These are phyloP conservation scores for Cryptocephalus moraei DNA, from an alignment of 2,888 invertebrate species.

Conservation along the genomic window DNA sequence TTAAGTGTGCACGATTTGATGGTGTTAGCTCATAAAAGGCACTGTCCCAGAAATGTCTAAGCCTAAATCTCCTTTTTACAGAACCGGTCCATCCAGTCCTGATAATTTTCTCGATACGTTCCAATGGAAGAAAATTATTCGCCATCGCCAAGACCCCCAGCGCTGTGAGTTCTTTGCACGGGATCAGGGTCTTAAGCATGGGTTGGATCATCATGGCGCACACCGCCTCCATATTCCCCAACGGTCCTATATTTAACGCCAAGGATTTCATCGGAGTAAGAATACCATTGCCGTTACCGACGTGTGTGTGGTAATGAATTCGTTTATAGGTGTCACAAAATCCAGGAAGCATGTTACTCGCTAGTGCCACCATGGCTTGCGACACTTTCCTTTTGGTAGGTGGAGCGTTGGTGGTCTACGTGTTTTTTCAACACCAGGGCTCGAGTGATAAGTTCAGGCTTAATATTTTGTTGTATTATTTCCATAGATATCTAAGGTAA, in stretches of 20 bases:
- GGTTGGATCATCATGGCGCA: slow-evolving; percentile 40
- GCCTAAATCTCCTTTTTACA: slow-evolving; percentile 1
- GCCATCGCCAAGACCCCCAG: slow-evolving; percentile 5
- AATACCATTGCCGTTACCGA: not conserved
- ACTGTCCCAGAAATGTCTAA: too few relatives aligned
- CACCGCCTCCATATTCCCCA: slow-evolving; percentile 20
- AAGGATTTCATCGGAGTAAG: slow-evolving; percentile 12
- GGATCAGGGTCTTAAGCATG: slow-evolving; percentile 34
- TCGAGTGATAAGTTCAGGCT: not conserved
- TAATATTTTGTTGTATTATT: slow-evolving; percentile 2
- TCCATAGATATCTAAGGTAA: slow-evolving; percentile 7
- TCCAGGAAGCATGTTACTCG: slow-evolving; percentile 1
- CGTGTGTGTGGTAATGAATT: too few relatives aligned
- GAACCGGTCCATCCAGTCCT: slow-evolving; percentile 4
- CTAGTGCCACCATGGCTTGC: slow-evolving; percentile 27
- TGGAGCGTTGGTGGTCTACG: slow-evolving; percentile 46
- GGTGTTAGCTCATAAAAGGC: too few relatives aligned
- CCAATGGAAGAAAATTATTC: slow-evolving; percentile 13
- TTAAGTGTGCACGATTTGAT: too few relatives aligned
- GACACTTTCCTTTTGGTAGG: slow-evolving; percentile 56
- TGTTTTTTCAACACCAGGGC: slow-evolving; percentile 28
- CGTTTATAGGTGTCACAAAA: slow-evolving; percentile 4
- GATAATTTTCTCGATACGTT: slow-evolving; percentile 11
- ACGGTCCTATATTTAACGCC: slow-evolving; percentile 13
- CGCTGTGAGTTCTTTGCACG: slow-evolving; percentile 13